Evolutionary conservation across 37 sponge, comb jelly and placozoan genomes (phyloP).

Genomic region (Hexactinellida sp.): DNA sequence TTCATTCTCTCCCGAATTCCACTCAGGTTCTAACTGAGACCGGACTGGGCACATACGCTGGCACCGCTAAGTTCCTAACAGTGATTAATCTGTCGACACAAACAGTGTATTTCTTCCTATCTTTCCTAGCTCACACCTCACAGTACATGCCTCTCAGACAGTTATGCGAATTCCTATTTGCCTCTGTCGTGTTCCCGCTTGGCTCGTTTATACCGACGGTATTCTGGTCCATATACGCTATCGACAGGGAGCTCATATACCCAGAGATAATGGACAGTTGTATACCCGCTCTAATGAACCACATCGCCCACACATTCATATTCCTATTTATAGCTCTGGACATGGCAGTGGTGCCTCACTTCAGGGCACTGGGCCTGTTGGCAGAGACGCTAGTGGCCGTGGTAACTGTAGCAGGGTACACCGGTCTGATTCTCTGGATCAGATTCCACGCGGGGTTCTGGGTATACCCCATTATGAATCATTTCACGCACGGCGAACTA

Average conservation of each 20-base stretch:
- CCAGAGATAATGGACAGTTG: neutral
- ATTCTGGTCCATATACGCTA: neutral
- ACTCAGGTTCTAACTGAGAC: neutral
- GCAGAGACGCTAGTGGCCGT: neutral
- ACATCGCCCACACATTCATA: neutral
- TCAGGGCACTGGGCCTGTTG: neutral
- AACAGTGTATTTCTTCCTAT: neutral
- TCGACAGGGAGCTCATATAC: neutral
- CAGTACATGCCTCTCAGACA: neutral
- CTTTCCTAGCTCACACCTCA: neutral
- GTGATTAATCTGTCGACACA: neutral
- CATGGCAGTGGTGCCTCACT: neutral
- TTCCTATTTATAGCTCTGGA: neutral
- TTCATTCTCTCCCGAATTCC: neutral
- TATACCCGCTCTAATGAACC: neutral
- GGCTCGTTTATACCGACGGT: neutral
- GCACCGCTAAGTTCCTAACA: neutral
- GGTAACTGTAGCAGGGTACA: neutral
- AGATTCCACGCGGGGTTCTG: neutral
- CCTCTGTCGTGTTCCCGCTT: conserved; percentile 3
- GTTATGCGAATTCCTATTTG: neutral
- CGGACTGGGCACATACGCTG: neutral
- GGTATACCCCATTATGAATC: neutral
- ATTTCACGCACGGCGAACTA: neutral
- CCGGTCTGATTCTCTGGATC: neutral